Conservation (phyloP, 1,140 invertebrate species). For the Melitaea cinxia region DNA sequence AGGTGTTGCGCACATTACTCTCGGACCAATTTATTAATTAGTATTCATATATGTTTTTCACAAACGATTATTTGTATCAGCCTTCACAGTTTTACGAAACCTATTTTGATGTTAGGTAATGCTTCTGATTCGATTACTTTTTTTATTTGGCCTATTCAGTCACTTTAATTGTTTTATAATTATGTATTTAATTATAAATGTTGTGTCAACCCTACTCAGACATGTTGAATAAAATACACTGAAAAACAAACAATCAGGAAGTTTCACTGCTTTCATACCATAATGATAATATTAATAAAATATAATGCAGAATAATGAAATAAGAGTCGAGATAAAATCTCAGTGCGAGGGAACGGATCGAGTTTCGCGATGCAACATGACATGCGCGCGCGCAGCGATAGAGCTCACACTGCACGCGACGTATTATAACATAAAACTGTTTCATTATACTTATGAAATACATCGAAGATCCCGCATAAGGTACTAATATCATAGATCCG, state of each 20-base stretch:
- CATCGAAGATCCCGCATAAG: neutral
- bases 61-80: no score
- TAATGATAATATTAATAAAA: constrained; percentile 27
- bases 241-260: neutral
- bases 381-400: constrained; percentile 35
- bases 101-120: no score
- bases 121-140: no score
- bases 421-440: neutral
- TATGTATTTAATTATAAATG: no score
- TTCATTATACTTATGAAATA: neutral
- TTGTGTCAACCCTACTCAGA: neutral
- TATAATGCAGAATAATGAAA: constrained; percentile 32
- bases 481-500: constrained; percentile 3
- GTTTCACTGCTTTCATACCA: neutral
- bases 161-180: no score
- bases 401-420: constrained; percentile 4
- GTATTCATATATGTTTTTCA: no score
- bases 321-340: constrained; percentile 37
- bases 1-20: no score
- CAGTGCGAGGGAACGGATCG: constrained; percentile 47
- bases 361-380: constrained; percentile 54
- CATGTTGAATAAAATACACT: neutral
- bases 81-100: no score
- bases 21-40: no score
- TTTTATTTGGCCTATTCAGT: no score